Evolutionary conservation across 1,140 invertebrate species (phyloP).

Genomic region (Neodiprion virginianus): DNA sequence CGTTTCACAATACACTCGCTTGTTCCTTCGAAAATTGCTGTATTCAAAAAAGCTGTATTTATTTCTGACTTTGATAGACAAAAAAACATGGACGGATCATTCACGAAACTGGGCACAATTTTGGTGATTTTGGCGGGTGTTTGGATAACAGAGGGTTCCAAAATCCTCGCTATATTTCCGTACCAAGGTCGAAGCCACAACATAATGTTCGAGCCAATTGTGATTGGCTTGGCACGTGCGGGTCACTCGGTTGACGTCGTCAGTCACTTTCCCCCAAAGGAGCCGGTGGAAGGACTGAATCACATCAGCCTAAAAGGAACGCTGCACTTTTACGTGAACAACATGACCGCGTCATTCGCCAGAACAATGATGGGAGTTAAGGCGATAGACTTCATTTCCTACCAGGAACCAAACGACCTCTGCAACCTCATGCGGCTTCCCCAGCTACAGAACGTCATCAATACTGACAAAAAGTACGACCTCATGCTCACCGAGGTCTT

Average conservation of each 20-base stretch:
- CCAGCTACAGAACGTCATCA: neutral
- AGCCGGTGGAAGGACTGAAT: slow-evolving; percentile 45
- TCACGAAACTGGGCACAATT: neutral
- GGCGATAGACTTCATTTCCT: neutral
- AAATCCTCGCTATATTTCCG: slow-evolving; percentile 59
- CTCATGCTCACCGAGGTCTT: neutral
- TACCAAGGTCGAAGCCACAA: slow-evolving; percentile 59
- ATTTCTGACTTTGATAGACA: too few relatives aligned
- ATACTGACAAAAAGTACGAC: neutral
- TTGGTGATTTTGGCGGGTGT: neutral
- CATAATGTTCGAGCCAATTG: slow-evolving; percentile 55
- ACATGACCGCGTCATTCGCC: neutral
- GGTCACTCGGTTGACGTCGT: slow-evolving; percentile 60
- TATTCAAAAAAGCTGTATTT: too few relatives aligned
- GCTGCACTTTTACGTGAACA: neutral
- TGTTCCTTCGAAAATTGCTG: too few relatives aligned
- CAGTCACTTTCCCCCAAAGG: slow-evolving; percentile 41
- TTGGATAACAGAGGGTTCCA: slow-evolving; percentile 24
- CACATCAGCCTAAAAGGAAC: slow-evolving; percentile 25
- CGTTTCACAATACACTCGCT: too few relatives aligned
- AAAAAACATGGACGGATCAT: too few relatives aligned
- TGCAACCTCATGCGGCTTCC: neutral
- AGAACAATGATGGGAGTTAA: neutral
- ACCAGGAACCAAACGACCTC: neutral
- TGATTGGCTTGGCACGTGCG: slow-evolving; percentile 52